Percentiles rank a stretch among this genome's conserved stretches.
These are phyloP conservation scores for Sebastes goodei DNA, from an alignment of 2,797 vertebrate species.

Conservation along the genomic window DNA sequence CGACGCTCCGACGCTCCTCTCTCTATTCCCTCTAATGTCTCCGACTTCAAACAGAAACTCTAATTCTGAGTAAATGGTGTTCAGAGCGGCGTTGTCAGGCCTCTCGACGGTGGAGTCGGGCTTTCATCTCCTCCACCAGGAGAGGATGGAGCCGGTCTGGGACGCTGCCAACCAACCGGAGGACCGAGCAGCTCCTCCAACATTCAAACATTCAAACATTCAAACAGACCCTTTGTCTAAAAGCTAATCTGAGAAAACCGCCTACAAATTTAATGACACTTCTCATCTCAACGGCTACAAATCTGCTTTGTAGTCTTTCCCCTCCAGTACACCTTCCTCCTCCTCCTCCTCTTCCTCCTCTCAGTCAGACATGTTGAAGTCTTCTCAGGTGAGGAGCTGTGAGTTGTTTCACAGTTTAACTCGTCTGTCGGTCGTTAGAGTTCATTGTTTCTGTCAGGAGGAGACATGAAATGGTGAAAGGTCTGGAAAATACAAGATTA, in stretches of 20 bases:
- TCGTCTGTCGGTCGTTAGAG: neutral
- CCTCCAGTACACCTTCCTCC: neutral
- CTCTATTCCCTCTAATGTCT: slow-evolving; percentile 41
- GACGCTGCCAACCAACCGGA: slow-evolving; percentile 28
- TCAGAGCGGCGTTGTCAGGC: slow-evolving; percentile 12
- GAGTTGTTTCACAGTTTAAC: neutral
- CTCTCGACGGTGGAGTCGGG: neutral
- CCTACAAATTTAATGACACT: slow-evolving; percentile 54
- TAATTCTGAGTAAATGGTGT: slow-evolving; percentile 60
- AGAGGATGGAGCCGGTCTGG: slow-evolving; percentile 24
- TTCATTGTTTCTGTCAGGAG: neutral
- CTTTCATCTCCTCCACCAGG: slow-evolving; percentile 55
- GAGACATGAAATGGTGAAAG: neutral
- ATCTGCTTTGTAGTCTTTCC: slow-evolving; percentile 50
- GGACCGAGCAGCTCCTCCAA: slow-evolving; percentile 28
- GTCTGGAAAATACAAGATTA: neutral
- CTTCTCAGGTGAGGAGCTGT: slow-evolving; percentile 21
- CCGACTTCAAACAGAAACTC: slow-evolving; percentile 60
- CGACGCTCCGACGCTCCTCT: neutral
- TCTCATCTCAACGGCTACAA: slow-evolving; percentile 31
- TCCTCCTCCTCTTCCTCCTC: too few species aligned
- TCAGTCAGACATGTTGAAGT: slow-evolving; percentile 1
- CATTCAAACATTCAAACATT: slow-evolving; percentile 32
- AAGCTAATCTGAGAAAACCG: slow-evolving; percentile 38
- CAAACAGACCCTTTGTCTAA: slow-evolving; percentile 42